These are phyloP conservation scores for Eulimnadia texana DNA, from an alignment of 1,140 invertebrate genomes.

Conservation along the genomic window DNA sequence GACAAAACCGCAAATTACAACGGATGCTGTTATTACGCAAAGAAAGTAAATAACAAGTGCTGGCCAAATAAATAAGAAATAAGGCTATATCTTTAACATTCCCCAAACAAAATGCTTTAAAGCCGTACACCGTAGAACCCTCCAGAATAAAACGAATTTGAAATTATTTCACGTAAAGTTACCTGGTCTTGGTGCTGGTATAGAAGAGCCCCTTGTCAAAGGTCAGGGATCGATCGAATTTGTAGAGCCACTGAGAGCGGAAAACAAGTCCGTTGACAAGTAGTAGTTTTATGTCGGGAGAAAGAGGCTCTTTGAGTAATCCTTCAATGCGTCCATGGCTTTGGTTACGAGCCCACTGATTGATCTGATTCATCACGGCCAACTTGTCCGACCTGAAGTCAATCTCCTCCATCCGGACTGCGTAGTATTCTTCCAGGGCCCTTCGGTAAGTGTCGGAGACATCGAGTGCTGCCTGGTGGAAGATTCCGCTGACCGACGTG, in stretches of 20 bases:
- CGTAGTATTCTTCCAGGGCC: constrained; percentile 23
- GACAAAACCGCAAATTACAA: not conserved
- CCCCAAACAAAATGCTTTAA: no score
- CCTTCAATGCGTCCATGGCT: constrained; percentile 21
- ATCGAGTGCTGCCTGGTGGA: constrained; percentile 20
- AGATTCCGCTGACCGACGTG: constrained; percentile 22
- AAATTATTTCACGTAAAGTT: no score
- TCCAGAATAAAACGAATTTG: no score
- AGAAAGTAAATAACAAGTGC: not conserved
- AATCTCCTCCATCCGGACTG: constrained; percentile 21
- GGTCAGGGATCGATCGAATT: constrained; percentile 25
- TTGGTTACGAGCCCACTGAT: constrained; percentile 23
- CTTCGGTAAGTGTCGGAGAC: constrained; percentile 20
- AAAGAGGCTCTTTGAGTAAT: constrained; percentile 20
- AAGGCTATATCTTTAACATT: constrained; percentile 5
- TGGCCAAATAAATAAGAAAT: not conserved
- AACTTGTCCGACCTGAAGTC: constrained; percentile 22
- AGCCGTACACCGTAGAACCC: no score
- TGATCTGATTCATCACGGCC: constrained; percentile 20
- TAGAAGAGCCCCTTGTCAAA: constrained; percentile 27
- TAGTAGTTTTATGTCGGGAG: constrained; percentile 20
- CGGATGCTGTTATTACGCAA: not conserved
- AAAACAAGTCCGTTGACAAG: constrained; percentile 24
- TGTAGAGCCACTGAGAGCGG: constrained; percentile 25
- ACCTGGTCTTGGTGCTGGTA: constrained; percentile 22